Conservation (phyloP, 2,113 vertebrate genomes). For the Micronycteris hirsuta region DNA sequence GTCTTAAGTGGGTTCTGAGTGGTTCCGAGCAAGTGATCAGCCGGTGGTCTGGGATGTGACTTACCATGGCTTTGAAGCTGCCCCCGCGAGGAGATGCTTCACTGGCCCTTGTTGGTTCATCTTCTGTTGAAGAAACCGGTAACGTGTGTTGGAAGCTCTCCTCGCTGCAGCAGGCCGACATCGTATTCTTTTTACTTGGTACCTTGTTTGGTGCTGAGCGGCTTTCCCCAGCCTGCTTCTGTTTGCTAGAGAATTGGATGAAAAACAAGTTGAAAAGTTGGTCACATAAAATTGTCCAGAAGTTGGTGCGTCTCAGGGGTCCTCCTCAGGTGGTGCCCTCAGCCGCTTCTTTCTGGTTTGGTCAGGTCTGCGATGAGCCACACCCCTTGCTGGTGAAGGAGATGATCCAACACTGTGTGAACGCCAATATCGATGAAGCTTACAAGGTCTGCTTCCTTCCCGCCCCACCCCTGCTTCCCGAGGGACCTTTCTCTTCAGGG, state of each 20-base stretch:
- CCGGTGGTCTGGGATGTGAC: background rate
- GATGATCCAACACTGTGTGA: conserved; percentile 95
- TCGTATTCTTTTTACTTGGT: background rate
- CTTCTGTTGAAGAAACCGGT: background rate
- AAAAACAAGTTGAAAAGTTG: background rate
- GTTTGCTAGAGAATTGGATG: background rate
- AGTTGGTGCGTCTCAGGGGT: background rate
- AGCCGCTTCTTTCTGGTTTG: background rate
- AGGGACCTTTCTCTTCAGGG: background rate
- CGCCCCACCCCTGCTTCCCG: background rate
- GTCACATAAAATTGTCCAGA: fast-evolving
- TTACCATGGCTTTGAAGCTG: background rate
- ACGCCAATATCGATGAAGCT: conserved; percentile 89
- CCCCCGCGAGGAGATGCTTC: fast-evolving
- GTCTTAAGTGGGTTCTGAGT: background rate
- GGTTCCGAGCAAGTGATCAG: background rate
- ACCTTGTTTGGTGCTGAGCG: background rate
- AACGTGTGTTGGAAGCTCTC: background rate
- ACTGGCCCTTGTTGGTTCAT: no score
- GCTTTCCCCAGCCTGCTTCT: background rate
- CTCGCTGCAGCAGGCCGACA: background rate
- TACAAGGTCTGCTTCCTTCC: conserved; percentile 85
- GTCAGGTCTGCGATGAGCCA: conserved; percentile 95
- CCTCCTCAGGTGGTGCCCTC: background rate
- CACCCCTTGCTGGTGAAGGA: conserved; percentile 96